Evolutionary conservation across 2,113 vertebrate genomes (phyloP).

Genomic region (Maccullochella peelii): DNA sequence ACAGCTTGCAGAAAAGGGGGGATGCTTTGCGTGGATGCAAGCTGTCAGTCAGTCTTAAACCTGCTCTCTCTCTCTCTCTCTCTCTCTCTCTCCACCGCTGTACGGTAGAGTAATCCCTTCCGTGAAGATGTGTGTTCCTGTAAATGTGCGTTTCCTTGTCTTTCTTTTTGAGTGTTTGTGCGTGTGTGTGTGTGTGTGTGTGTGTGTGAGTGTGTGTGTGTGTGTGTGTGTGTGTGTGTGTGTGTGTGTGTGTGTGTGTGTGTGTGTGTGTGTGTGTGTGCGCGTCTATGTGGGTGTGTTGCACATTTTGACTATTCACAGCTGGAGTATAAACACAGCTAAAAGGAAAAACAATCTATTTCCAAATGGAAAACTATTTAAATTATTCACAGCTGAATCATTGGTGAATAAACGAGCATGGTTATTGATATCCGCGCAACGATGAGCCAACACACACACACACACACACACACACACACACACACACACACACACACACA

Average conservation of each 20-base stretch:
- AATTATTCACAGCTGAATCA: slow-evolving; percentile 83
- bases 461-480: slow-evolving; percentile 51
- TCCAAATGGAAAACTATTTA: slow-evolving; percentile 80
- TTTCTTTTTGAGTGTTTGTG: slow-evolving; percentile 51
- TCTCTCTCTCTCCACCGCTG: slow-evolving; percentile 54
- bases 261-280: slow-evolving; percentile 29
- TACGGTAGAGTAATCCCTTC: slow-evolving; percentile 80
- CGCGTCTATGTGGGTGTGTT: slow-evolving; percentile 17
- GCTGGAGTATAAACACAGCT: slow-evolving; percentile 76
- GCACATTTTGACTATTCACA: slow-evolving; percentile 61
- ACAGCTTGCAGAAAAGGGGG: slow-evolving; percentile 77
- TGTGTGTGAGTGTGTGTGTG: slow-evolving; percentile 25
- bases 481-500: slow-evolving; percentile 55
- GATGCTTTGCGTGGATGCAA: slow-evolving; percentile 79
- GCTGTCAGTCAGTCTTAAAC: slow-evolving; percentile 85
- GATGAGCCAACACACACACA: slow-evolving; percentile 50
- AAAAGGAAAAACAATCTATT: slow-evolving; percentile 80
- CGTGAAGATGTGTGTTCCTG: slow-evolving; percentile 75
- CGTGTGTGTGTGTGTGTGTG: slow-evolving; percentile 21
- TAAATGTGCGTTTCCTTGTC: slow-evolving; percentile 72
- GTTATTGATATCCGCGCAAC: slow-evolving; percentile 79
- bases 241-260: slow-evolving; percentile 37
- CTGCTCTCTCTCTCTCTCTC: slow-evolving; percentile 54
- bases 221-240: slow-evolving; percentile 27
- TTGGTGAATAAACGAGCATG: slow-evolving; percentile 78